Base-by-base conservation (phyloP, 2,113 vertebrate genomes). In the Anhinga anhinga region DNA sequence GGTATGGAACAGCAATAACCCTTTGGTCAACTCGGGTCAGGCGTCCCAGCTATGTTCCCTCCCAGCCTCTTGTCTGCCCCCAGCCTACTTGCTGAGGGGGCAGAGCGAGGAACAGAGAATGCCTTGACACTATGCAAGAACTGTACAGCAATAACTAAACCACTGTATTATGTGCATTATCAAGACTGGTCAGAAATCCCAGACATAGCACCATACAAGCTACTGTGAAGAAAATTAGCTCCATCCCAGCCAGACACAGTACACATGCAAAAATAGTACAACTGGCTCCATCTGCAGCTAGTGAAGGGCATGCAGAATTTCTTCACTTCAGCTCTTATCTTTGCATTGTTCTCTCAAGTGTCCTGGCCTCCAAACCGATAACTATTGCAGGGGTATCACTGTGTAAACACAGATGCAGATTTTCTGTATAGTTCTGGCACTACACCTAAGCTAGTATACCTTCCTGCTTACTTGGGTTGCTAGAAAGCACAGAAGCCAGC, bases 21-120 rank as follows among this genome's bases (percentile, higher is more conserved):
- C 11, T 87, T 52, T 15, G 15, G 32, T 44, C 21, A 70, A 1
- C 17, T 17, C 3, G 2, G 5, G 22, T 53, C 30, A 77, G 12
- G 9, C 59, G 45, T 73, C 23, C 8, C 29, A 59, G 20, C 15
- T 50, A 14, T 49, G 17, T 10, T 73, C 15, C 7, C 8, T 91
- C 42, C 12, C 2, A 87, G 16, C 2, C 26, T 70, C 15, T 15
- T 3, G 1, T 65, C 5, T 21, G 32, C 1, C 5, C 21, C 36
- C 2, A 45, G 19, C 5, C 36, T 56, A 27, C 25, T 34, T 30
- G 17, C 65, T 58, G 42, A 72, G 15, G 29, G 52, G 3, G 7
- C 25, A 80, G 12, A 65, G 11, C 26, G 11, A 83, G 3, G 8
- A 81, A 56, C 2, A 1, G 36, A 32, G 34, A 78, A 47, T 29